Evolutionary conservation across 2,888 invertebrate genomes (phyloP).

Genomic region (Gastrophysa polygoni): DNA sequence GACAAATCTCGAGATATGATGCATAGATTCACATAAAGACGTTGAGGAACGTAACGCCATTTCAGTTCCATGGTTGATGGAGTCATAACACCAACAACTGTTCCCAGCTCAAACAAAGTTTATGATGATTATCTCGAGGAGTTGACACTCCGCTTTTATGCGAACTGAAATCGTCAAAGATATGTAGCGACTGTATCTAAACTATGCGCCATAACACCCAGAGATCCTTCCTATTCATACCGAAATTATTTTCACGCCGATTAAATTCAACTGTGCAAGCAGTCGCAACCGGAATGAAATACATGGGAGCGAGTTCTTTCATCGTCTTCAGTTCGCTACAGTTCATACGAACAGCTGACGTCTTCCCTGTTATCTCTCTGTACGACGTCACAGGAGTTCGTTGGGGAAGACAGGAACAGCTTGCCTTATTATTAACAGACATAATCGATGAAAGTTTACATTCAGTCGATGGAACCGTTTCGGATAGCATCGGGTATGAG

Average conservation of each 20-base stretch:
- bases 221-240: no score
- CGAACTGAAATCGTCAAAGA: conserved; percentile 1
- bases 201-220: no score
- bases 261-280: not conserved
- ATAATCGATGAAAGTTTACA: not conserved
- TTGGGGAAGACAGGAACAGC: conserved; percentile 7
- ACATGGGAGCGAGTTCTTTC: conserved; percentile 8
- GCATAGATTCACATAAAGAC: no score
- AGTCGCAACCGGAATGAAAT: not conserved
- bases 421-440: conserved; percentile 14
- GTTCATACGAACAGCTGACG: conserved; percentile 24
- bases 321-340: conserved; percentile 12
- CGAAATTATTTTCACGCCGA: not conserved
- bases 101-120: no score
- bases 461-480: not conserved
- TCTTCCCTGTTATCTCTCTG: conserved; percentile 20
- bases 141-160: no score
- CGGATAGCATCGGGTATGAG: no score
- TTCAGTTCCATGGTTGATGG: no score
- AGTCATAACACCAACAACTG: no score
- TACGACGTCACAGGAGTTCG: conserved; percentile 13
- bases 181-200: no score
- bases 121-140: no score
- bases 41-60: no score
- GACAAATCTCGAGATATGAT: no score